Base-by-base conservation (phyloP, 2,888 invertebrate species). In the Cinara cedri region DNA sequence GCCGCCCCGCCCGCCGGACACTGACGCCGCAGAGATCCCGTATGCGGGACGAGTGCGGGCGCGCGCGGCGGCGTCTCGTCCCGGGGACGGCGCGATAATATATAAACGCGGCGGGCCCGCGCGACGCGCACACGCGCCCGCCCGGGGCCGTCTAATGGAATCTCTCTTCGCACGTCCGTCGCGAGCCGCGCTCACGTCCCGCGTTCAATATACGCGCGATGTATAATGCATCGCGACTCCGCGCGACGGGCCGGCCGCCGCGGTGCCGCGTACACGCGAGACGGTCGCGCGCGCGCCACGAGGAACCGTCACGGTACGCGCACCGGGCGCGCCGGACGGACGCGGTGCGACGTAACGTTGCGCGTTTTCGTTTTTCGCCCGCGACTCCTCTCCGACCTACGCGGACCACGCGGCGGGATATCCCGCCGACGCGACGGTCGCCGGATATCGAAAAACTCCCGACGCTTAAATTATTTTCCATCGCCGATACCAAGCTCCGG, bases 161-260 rank as follows among this genome's bases (percentile, higher is more conserved):
- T 76, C 66, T 76, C 66, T 68, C 55, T 76, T 76, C 66, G 66
- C 76, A 76, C 76, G 76, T 76, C 66, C 76, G 57, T 4, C 34
- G 34, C n/a, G 34, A 34, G 34, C 57, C 68, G 66, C 55, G 66
- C 76, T 26, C 72, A 76, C 76, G 76, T 76, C 76, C 60, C 66
- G n/a, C n/a, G 49, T 68, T 68, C 76, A 51, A 68, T 68, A n/a
- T n/a, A 78, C 76, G 68, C 76, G 76, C 49, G 49, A 78, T 78
- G 76, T 78, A 78, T 78, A 78, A 78, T 78, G 76, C 76, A 78
- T 68, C 55, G 76, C 16, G 21, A 46, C 34, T 3, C n/a, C 26
- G 26, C 19, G 49, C 71, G 26, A 70, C 60, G 55, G 4, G n/a
- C n/a, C 44, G 1, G 16, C 49, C n/a, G 1, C 19, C 10, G 34